Percentiles rank a stretch among this genome's conserved stretches.
These are phyloP conservation scores for Corythucha ciliata DNA, from an alignment of 2,888 invertebrate species.

Conservation along the genomic window DNA sequence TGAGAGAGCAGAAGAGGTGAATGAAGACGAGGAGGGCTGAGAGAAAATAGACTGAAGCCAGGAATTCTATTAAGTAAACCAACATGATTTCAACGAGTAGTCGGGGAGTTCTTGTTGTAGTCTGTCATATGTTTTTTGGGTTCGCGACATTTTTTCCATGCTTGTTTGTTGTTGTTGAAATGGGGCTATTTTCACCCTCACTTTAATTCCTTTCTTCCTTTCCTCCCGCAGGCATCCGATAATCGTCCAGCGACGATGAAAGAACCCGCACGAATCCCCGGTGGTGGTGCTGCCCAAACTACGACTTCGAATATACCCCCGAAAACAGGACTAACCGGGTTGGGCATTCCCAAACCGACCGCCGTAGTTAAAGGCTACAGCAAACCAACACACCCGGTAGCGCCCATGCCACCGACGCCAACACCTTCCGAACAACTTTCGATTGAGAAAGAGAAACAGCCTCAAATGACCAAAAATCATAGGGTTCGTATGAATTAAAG, in stretches of 20 bases:
- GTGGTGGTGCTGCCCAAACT: slow-evolving; percentile 30
- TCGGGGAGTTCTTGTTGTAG: no score
- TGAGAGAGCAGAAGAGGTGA: no score
- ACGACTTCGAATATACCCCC: no score
- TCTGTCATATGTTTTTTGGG: no score
- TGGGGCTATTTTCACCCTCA: no score
- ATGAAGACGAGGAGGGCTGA: no score
- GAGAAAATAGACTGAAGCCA: no score
- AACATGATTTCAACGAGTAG: no score
- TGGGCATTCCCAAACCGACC: slow-evolving; percentile 82
- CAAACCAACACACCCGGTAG: slow-evolving; percentile 47
- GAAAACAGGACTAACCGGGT: slow-evolving; percentile 39
- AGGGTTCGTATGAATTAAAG: background rate
- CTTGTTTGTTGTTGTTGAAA: slow-evolving; percentile 12
- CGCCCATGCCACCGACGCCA: slow-evolving; percentile 33
- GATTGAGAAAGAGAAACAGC: slow-evolving; percentile 27
- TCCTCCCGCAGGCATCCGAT: no score
- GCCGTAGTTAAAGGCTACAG: slow-evolving; percentile 85
- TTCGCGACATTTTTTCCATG: no score
- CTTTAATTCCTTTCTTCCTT: background rate
- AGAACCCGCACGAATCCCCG: slow-evolving; percentile 41
- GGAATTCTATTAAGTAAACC: no score
- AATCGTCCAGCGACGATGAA: slow-evolving; percentile 15
- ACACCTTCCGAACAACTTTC: slow-evolving; percentile 20
- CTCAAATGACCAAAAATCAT: background rate